Percentiles rank a stretch among this genome's conserved stretches.
These are phyloP conservation scores for Toxotes jaculatrix DNA, from an alignment of 2,113 vertebrate species.

Conservation along the genomic window DNA sequence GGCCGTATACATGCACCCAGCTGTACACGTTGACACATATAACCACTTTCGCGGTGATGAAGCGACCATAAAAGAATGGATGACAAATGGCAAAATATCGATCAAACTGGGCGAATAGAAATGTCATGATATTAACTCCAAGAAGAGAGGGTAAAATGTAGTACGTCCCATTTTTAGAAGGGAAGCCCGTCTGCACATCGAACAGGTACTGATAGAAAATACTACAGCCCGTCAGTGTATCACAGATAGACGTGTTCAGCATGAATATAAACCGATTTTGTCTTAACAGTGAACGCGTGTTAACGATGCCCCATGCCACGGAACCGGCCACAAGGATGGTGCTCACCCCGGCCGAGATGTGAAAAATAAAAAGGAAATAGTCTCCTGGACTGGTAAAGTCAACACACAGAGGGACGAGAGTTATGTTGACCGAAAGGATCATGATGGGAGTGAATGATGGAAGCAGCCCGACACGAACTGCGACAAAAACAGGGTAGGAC, in stretches of 20 bases:
- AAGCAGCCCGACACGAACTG: too few relatives aligned
- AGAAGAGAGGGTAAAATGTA: conserved; percentile 68
- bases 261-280: conserved; percentile 79
- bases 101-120: conserved; percentile 77
- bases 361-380: too few relatives aligned
- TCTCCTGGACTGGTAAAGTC: too few relatives aligned
- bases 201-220: conserved; percentile 68
- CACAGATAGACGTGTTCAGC: conserved; percentile 25
- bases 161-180: conserved; percentile 64
- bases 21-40: conserved; percentile 7
- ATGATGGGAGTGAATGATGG: too few relatives aligned
- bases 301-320: too few relatives aligned
- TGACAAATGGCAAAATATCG: conserved; percentile 74
- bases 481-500: too few relatives aligned
- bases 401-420: too few relatives aligned
- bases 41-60: conserved; percentile 7
- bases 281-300: too few relatives aligned
- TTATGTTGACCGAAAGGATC: too few relatives aligned
- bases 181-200: conserved; percentile 72
- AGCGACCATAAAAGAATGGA: conserved; percentile 67
- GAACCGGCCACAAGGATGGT: too few relatives aligned
- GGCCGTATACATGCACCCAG: conserved; percentile 11
- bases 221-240: conserved; percentile 22
- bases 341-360: too few relatives aligned
- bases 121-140: conserved; percentile 75